These are phyloP conservation scores for Sthenelais limicola DNA, from an alignment of 2,888 invertebrate genomes.

Conservation along the genomic window DNA sequence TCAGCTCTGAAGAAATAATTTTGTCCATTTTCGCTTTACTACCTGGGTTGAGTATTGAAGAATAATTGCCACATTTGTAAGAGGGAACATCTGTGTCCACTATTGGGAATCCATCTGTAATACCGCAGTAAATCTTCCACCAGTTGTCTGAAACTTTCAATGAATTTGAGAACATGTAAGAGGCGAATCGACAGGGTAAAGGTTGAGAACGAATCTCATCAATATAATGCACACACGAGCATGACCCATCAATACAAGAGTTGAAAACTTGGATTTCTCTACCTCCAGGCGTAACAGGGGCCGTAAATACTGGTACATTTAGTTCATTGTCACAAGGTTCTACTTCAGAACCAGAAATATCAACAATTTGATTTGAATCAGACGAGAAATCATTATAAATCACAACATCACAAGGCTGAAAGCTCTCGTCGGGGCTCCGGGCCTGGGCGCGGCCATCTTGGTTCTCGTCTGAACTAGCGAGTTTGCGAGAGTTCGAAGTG, in stretches of 20 bases:
- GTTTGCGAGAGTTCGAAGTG: too few species aligned
- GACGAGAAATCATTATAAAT: not conserved
- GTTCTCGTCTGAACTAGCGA: too few species aligned
- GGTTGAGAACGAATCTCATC: not conserved
- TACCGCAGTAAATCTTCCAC: not conserved
- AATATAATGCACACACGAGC: not conserved
- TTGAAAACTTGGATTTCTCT: not conserved
- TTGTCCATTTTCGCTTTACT: not conserved
- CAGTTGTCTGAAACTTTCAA: not conserved
- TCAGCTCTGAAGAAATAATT: not conserved
- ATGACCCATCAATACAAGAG: not conserved
- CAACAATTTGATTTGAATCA: too few species aligned
- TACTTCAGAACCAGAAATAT: too few species aligned
- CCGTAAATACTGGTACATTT: not conserved
- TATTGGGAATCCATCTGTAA: not conserved
- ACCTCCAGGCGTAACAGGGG: not conserved
- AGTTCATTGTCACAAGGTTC: not conserved
- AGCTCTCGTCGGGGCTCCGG: too few species aligned
- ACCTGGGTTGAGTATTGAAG: not conserved
- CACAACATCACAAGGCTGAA: too few species aligned
- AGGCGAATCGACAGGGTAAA: not conserved
- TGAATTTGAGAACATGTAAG: not conserved
- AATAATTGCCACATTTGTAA: not conserved
- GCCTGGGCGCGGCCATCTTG: too few species aligned
- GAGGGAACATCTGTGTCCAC: not conserved